Base-by-base conservation (phyloP, 2,888 invertebrate genomes). In the Athrips mouffetella region DNA sequence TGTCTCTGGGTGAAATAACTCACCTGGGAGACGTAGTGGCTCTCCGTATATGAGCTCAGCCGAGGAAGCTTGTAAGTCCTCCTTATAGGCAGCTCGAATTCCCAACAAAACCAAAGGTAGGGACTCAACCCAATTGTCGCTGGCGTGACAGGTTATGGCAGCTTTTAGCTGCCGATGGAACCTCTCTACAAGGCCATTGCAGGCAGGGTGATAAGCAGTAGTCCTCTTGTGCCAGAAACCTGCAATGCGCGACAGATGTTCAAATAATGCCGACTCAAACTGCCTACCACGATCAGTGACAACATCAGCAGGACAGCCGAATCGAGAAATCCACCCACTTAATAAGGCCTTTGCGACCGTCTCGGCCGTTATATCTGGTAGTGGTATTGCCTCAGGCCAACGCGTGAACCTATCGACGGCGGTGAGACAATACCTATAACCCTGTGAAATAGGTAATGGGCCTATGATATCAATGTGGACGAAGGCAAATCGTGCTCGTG, bases 311-410 rank as follows among this genome's bases (percentile, higher is more conserved):
- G 79, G 81, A 13, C 65, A 55, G 2, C 80, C 80, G 51, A 67
- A 81, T 6, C 76, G 57, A 1, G 76, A 48, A 2, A 86, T 64
- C 83, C 79, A 84, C 0, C 49, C 51, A 1, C 35, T 23, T 18
- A 67, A 49, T 16, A 84, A 67, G 3, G 67, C 64, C 18, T 49
- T 39, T 2, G 72, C 72, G 3, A 69, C 63, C 0, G 71, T 67
- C 45, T 63, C 67, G 0, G 72, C 74, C n/a, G n/a, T n/a, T n/a
- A n/a, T n/a, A n/a, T 77, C 64, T 3, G 21, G 6, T 1, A 76
- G 18, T 0, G 77, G 75, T 10, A 66, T 51, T 3, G 61, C 72
- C 52, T 76, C 77, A n/a, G 73, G 65, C 77, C 79, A n/a, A n/a
- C n/a, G n/a, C n/a, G n/a, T n/a, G n/a, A n/a, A n/a, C n/a, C n/a